Evolutionary conservation across 1,140 invertebrate genomes (phyloP).

Genomic region (Subanguina moxae): DNA sequence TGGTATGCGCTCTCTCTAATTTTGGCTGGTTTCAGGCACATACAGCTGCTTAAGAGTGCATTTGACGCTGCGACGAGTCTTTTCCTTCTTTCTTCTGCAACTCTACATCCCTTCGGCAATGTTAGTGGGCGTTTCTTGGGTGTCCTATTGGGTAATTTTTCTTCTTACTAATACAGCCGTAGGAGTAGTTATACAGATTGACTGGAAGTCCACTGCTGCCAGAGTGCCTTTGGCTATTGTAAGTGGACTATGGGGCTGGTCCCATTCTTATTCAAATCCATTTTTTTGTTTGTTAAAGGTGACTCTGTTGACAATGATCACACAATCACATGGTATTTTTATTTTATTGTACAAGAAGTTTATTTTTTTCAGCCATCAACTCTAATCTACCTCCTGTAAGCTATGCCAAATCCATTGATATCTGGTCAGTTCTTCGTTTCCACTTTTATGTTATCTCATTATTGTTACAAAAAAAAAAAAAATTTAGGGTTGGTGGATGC

Average conservation of each 20-base stretch:
- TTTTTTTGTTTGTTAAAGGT: background rate
- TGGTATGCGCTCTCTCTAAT: background rate
- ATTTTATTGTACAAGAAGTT: background rate
- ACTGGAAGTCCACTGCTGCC: conserved; percentile 60
- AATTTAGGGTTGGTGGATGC: conserved; percentile 75
- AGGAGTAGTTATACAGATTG: conserved; percentile 57
- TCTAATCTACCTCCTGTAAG: conserved; percentile 90
- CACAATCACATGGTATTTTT: conserved; percentile 67
- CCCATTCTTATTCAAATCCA: background rate
- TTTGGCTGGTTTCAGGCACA: conserved; percentile 15
- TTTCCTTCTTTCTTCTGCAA: conserved; percentile 93
- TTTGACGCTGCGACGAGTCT: conserved; percentile 87
- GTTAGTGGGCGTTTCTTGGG: conserved; percentile 59
- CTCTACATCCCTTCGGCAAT: conserved; percentile 61
- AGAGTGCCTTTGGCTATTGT: conserved; percentile 45
- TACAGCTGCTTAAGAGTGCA: conserved; percentile 78
- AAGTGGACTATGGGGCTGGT: conserved; percentile 7
- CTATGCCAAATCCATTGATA: conserved; percentile 90
- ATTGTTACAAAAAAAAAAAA: conserved; percentile 38
- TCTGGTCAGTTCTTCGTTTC: conserved; percentile 70
- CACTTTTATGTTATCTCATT: background rate
- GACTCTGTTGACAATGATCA: conserved; percentile 49
- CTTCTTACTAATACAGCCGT: conserved; percentile 63
- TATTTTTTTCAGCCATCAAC: conserved; percentile 70
- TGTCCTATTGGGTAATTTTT: conserved; percentile 49